Percentiles rank a stretch among this genome's conserved stretches.
Conservation (phyloP, 2,797 vertebrate species). For the Enteromius fasciolatus region DNA sequence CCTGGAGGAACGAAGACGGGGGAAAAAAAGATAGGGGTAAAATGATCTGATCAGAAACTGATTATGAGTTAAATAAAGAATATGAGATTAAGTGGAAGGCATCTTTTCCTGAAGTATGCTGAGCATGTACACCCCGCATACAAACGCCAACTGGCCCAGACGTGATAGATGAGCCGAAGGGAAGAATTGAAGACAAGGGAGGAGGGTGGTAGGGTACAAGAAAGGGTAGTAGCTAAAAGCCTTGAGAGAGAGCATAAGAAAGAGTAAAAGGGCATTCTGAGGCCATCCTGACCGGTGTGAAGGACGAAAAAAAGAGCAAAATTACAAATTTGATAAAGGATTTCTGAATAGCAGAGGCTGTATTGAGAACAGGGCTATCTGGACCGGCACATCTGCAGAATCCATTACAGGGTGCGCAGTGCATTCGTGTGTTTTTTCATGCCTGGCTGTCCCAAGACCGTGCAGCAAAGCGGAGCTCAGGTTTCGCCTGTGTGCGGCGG, state of each 20-base stretch:
- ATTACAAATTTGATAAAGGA: slow-evolving; percentile 78
- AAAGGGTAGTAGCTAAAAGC: slow-evolving; percentile 60
- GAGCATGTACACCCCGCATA: slow-evolving; percentile 42
- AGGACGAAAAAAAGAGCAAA: slow-evolving; percentile 60
- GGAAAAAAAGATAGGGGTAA: background rate
- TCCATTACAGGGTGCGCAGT: slow-evolving; percentile 83
- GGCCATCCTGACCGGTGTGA: slow-evolving; percentile 53
- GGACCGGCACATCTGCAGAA: slow-evolving; percentile 91
- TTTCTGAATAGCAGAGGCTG: slow-evolving; percentile 73
- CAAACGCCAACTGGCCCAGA: slow-evolving; percentile 53
- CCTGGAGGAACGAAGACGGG: slow-evolving; percentile 1
- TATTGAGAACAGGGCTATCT: slow-evolving; percentile 69
- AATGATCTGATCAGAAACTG: slow-evolving; percentile 25
- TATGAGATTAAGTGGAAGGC: background rate
- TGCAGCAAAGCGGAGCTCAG: slow-evolving; percentile 94
- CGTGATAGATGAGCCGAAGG: slow-evolving; percentile 25
- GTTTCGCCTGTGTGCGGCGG: slow-evolving; percentile 95
- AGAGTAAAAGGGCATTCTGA: slow-evolving; percentile 60
- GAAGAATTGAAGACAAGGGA: slow-evolving; percentile 49
- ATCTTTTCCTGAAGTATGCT: slow-evolving; percentile 53
- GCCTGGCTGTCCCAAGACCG: slow-evolving; percentile 83
- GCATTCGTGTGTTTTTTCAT: slow-evolving; percentile 77
- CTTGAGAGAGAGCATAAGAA: slow-evolving; percentile 51
- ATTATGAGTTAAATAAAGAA: slow-evolving; percentile 28
- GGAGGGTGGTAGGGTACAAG: slow-evolving; percentile 17